Conservation (phyloP, 2,888 invertebrate genomes). For the Andrena marginata region DNA sequence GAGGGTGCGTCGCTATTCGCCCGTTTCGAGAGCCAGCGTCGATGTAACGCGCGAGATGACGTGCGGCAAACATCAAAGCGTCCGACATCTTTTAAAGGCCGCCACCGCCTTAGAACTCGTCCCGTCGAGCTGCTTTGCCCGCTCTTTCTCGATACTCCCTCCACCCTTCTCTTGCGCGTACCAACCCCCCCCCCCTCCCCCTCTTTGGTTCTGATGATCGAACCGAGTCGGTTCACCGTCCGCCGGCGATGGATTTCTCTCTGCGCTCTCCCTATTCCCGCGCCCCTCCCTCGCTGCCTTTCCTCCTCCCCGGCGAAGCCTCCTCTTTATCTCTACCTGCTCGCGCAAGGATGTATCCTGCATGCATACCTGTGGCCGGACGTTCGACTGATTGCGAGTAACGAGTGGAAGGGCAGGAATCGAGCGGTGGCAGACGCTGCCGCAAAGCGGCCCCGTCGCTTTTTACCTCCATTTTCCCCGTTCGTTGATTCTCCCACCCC, state of each 20-base stretch:
- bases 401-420: neutral
- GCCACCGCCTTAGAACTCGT: constrained; percentile 65
- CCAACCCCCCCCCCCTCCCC: constrained; percentile 9
- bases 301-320: neutral
- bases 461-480: constrained; percentile 7
- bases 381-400: constrained; percentile 34
- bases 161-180: constrained; percentile 36
- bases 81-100: constrained; percentile 75
- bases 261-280: neutral
- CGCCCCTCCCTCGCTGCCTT: neutral
- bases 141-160: constrained; percentile 23
- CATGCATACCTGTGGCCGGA: constrained; percentile 9
- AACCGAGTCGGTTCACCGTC: constrained; percentile 32
- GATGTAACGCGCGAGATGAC: constrained; percentile 73
- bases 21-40: constrained; percentile 42
- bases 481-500: neutral
- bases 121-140: constrained; percentile 31
- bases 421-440: neutral
- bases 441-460: neutral
- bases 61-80: constrained; percentile 79
- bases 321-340: constrained; percentile 20
- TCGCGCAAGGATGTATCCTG: constrained; percentile 2
- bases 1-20: constrained; percentile 64
- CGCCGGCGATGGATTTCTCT: constrained; percentile 44
- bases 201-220: constrained; percentile 14